These are phyloP conservation scores for Cheilosia urbana DNA, from an alignment of 2,888 invertebrate species.

Conservation along the genomic window DNA sequence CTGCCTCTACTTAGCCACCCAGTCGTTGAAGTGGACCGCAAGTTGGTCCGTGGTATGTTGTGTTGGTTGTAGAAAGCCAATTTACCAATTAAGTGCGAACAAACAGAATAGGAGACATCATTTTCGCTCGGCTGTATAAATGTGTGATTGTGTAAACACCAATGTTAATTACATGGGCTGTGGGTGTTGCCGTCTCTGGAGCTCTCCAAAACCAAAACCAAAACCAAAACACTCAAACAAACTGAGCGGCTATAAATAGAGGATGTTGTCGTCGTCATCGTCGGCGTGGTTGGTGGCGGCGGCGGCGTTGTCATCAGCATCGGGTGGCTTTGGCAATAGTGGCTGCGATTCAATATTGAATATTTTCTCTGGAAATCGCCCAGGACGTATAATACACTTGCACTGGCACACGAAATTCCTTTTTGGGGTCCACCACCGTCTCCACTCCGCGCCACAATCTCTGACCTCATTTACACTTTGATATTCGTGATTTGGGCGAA, in stretches of 20 bases:
- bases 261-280: slow-evolving; percentile 45
- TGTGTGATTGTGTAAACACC: slow-evolving; percentile 75
- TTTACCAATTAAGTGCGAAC: slow-evolving; percentile 75
- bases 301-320: slow-evolving; percentile 43
- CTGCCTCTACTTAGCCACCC: slow-evolving; percentile 44
- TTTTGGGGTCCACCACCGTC: too few species aligned
- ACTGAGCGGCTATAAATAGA: slow-evolving; percentile 68
- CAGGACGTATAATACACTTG: not conserved
- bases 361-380: slow-evolving; percentile 45
- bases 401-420: not conserved
- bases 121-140: slow-evolving; percentile 55
- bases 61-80: slow-evolving; percentile 72
- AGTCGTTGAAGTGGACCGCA: slow-evolving; percentile 69
- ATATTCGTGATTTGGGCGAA: slow-evolving; percentile 48
- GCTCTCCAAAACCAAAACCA: slow-evolving; percentile 43
- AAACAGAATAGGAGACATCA: slow-evolving; percentile 74
- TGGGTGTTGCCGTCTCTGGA: slow-evolving; percentile 36
- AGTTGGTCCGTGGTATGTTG: slow-evolving; percentile 70
- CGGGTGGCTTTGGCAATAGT: slow-evolving; percentile 41
- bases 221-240: slow-evolving; percentile 60
- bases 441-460: slow-evolving; percentile 20
- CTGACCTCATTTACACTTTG: slow-evolving; percentile 62
- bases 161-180: slow-evolving; percentile 73
- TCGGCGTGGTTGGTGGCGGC: slow-evolving; percentile 24
- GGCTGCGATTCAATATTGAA: slow-evolving; percentile 25